phyloP scores from a whole-genome alignment of 1,140 invertebrate species.

The Hormaphis cornu region DNA sequence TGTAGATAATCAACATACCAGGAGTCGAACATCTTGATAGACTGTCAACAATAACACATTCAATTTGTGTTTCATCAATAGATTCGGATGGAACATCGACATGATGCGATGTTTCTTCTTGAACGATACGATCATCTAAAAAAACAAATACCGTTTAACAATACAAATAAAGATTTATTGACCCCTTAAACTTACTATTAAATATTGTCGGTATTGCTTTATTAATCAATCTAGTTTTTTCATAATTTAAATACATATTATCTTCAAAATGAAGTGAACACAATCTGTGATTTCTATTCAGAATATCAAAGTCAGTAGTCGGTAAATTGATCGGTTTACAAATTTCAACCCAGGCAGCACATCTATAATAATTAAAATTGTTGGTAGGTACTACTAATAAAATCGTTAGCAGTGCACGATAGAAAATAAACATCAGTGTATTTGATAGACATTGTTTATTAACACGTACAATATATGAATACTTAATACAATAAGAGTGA shows the following conservation, averaged over 20 bases:
- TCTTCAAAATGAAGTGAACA: neutral
- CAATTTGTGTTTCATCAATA: too few species aligned
- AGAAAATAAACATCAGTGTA: neutral
- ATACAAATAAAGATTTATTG: too few species aligned
- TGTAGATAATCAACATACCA: too few species aligned
- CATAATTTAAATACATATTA: neutral
- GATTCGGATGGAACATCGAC: too few species aligned
- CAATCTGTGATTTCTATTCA: neutral
- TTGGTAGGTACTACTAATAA: neutral
- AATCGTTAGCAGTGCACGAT: neutral
- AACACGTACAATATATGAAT: neutral
- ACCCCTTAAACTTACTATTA: too few species aligned
- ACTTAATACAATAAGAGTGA: neutral
- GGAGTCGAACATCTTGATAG: too few species aligned
- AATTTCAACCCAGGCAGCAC: neutral
- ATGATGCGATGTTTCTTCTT: too few species aligned
- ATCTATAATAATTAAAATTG: neutral
- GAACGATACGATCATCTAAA: too few species aligned
- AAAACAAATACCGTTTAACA: too few species aligned
- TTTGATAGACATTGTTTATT: neutral
- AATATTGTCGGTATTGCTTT: neutral
- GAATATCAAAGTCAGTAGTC: neutral
- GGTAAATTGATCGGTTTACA: neutral
- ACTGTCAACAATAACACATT: too few species aligned
- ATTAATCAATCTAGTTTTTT: neutral